A percentile compares a stretch with the other conserved stretches of the same genome.
Conservation (phyloP, 1,140 invertebrate genomes). For the Physella acuta region DNA sequence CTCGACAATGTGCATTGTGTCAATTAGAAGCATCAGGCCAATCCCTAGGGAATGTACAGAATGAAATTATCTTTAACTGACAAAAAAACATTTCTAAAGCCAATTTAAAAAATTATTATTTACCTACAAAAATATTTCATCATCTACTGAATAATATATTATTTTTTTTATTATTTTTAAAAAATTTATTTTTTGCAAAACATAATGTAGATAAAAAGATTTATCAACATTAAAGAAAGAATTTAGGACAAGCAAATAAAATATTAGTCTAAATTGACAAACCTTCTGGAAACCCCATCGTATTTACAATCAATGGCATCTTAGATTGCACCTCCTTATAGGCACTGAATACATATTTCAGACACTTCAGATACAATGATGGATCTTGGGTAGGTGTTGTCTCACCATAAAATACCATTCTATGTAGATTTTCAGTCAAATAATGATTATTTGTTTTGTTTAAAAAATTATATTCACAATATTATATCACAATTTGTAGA, state of each 20-base stretch:
- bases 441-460: too few species aligned
- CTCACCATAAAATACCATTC: constrained; percentile 51
- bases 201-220: too few species aligned
- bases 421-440: too few species aligned
- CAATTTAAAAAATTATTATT: not conserved
- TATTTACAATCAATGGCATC: constrained; percentile 57
- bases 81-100: not conserved
- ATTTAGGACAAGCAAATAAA: too few species aligned
- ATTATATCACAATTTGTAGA: too few species aligned
- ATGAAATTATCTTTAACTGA: not conserved
- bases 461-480: too few species aligned
- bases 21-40: constrained; percentile 51
- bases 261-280: not conserved
- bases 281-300: constrained; percentile 61
- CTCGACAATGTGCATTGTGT: constrained; percentile 45
- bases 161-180: too few species aligned
- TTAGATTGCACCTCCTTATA: constrained; percentile 33
- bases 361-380: constrained; percentile 45
- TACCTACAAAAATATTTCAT: too few species aligned
- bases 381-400: constrained; percentile 44
- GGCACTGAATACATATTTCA: constrained; percentile 42
- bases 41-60: constrained; percentile 40
- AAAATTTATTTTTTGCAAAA: too few species aligned
- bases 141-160: too few species aligned
- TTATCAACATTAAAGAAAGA: too few species aligned